Base-by-base conservation (phyloP, 92 coral and sea anemone genomes). In the Palythoa caribaeorum region DNA sequence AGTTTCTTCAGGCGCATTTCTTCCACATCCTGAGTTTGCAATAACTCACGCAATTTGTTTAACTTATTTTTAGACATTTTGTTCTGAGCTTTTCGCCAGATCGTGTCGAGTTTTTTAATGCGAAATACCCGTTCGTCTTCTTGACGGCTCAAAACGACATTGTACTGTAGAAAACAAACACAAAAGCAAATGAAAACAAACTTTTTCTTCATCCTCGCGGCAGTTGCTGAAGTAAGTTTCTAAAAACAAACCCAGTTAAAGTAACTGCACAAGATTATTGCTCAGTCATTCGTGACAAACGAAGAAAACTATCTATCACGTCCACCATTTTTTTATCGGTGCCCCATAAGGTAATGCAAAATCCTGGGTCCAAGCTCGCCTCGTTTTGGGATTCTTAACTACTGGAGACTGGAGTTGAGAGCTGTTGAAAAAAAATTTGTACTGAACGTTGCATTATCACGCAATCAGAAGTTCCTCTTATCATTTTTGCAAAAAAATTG, bases 71-170 rank as follows among this genome's bases (percentile, higher is more conserved):
- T 52, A 1, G 94, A 88, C 94, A 97, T 92, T 65, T 83, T 88
- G 78, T 88, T 90, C 87, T 95, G 96, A 2, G 96, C 97, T 83
- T 97, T 95, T 86, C 78, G 73, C 99, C 97, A 97, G 50, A 97
- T 85, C 78, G 90, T 52, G 76, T 94, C 95, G 50, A 95, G 89
- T 76, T 94, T 97, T 78, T 86, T 88, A 81, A 90, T 83, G 12
- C 98, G 97, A 90, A 97, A 97, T 10, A 92, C 92, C 15, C 80
- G 87, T 40, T 91, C 87, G 15, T 92, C 88, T 50, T 89, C 90
- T 12, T 47, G 11, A 63, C 20, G 37, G 5, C 75, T 10, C 16
- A 70, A 4, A 9, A 70, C 47, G 9, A 10, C 9, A 36, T 60
- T 55, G 37, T 40, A 35, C 35, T 81, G 76, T 20, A 66, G 14